Percentiles rank a stretch among this genome's conserved stretches.
phyloP scores from a whole-genome alignment of 2,888 invertebrate genomes.

The Eretmocerus hayati region DNA sequence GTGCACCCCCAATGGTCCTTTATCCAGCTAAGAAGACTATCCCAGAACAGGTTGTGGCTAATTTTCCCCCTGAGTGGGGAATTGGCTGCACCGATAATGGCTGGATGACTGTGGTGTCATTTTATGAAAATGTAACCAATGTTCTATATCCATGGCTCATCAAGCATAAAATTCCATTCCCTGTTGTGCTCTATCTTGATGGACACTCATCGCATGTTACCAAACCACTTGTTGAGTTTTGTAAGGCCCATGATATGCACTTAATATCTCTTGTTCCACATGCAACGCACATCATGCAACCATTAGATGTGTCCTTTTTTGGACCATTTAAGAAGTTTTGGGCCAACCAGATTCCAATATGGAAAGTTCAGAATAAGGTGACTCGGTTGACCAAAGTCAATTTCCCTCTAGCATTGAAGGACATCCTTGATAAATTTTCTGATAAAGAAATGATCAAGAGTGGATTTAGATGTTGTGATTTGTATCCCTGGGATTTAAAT shows the following conservation, averaged over 20 bases:
- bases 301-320: slow-evolving; percentile 13
- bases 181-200: background rate
- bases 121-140: background rate
- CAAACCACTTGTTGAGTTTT: background rate
- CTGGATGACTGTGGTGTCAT: background rate
- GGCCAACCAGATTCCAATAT: slow-evolving; percentile 13
- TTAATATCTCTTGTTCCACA: slow-evolving; percentile 11
- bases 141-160: background rate
- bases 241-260: slow-evolving; percentile 5
- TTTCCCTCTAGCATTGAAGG: slow-evolving; percentile 15
- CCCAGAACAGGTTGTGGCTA: background rate
- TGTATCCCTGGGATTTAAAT: slow-evolving; percentile 3
- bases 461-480: slow-evolving; percentile 12
- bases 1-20: background rate
- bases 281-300: slow-evolving; percentile 5
- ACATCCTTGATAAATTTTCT: slow-evolving; percentile 10
- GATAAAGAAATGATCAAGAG: slow-evolving; percentile 15
- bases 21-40: background rate
- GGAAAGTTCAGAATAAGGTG: slow-evolving; percentile 6
- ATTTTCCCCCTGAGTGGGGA: background rate
- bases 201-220: background rate
- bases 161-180: background rate
- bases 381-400: slow-evolving; percentile 15
- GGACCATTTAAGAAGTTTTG: slow-evolving; percentile 14
- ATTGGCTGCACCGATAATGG: background rate